Evolutionary conservation across 2,888 invertebrate genomes (phyloP).

Genomic region (Glaucopsyche alexis): DNA sequence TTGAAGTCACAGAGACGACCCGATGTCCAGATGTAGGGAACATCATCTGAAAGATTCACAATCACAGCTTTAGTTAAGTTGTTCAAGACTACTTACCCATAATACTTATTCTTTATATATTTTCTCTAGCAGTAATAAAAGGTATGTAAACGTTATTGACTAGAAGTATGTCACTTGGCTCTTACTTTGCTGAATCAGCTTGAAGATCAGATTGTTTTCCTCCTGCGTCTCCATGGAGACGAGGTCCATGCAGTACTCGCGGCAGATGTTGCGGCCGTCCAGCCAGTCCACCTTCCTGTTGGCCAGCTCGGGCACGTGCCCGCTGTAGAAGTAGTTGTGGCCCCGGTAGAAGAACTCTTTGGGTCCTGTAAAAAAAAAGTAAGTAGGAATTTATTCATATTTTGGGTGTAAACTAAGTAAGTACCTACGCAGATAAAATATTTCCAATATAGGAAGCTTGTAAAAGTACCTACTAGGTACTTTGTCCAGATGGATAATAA

Average conservation of each 20-base stretch:
- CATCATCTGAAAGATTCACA: slow-evolving; percentile 82
- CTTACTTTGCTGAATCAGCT: slow-evolving; percentile 90
- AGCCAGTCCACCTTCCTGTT: slow-evolving; percentile 93
- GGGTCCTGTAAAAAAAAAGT: slow-evolving; percentile 83
- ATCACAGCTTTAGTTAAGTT: not conserved
- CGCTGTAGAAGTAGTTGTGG: slow-evolving; percentile 93
- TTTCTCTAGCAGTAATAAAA: no score
- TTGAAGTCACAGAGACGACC: slow-evolving; percentile 96
- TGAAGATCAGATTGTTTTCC: slow-evolving; percentile 94
- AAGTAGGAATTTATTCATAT: not conserved
- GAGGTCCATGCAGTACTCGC: slow-evolving; percentile 96
- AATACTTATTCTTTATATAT: no score
- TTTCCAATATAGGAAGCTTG: no score
- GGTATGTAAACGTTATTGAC: no score
- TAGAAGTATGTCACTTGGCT: no score
- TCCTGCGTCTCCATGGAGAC: slow-evolving; percentile 94
- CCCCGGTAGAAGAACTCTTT: slow-evolving; percentile 94
- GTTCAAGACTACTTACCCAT: no score
- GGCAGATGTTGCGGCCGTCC: slow-evolving; percentile 93
- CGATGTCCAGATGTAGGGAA: slow-evolving; percentile 96
- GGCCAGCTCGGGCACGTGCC: slow-evolving; percentile 87
- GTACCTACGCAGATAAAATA: no score
- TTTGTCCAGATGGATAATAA: no score
- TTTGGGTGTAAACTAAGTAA: no score
- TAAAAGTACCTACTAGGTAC: no score